Percentiles rank a stretch among this genome's conserved stretches.
Conservation (phyloP, 2,113 vertebrate species). For the Seriola rivoliana region DNA sequence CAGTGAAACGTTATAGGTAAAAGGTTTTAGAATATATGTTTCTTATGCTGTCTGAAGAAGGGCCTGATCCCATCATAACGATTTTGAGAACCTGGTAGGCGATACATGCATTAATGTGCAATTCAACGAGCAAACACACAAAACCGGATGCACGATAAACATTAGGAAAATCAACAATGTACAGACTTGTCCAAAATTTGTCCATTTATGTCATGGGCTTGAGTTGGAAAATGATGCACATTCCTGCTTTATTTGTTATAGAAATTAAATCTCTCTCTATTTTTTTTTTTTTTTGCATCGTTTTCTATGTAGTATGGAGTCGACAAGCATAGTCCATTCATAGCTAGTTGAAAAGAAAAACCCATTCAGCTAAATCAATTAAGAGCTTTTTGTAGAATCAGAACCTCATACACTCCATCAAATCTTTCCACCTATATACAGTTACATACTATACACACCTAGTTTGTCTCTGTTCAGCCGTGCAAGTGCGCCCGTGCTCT, state of each 20-base stretch:
- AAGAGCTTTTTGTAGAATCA: constrained; percentile 61
- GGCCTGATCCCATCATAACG: background rate
- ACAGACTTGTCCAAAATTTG: constrained; percentile 47
- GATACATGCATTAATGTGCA: constrained; percentile 70
- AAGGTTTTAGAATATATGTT: background rate
- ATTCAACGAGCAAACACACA: constrained; percentile 70
- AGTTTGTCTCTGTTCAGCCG: constrained; percentile 58
- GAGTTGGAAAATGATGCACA: constrained; percentile 33
- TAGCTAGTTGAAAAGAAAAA: constrained; percentile 39
- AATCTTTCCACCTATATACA: constrained; percentile 76
- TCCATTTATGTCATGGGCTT: constrained; percentile 34
- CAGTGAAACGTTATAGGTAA: background rate
- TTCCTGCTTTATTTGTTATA: constrained; percentile 54
- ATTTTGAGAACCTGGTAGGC: constrained; percentile 23
- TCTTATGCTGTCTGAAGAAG: background rate
- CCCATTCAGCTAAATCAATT: constrained; percentile 45
- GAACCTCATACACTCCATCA: constrained; percentile 57
- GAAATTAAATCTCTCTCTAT: constrained; percentile 36
- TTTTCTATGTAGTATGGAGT: constrained; percentile 36
- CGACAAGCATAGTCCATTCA: constrained; percentile 58
- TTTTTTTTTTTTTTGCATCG: constrained; percentile 19
- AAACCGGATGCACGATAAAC: constrained; percentile 62
- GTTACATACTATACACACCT: constrained; percentile 74
- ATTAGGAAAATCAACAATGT: constrained; percentile 61
- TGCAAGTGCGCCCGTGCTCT: constrained; percentile 64